Evolutionary conservation across 2,113 vertebrate genomes (phyloP).

Genomic region (Poeciliopsis occidentalis): DNA sequence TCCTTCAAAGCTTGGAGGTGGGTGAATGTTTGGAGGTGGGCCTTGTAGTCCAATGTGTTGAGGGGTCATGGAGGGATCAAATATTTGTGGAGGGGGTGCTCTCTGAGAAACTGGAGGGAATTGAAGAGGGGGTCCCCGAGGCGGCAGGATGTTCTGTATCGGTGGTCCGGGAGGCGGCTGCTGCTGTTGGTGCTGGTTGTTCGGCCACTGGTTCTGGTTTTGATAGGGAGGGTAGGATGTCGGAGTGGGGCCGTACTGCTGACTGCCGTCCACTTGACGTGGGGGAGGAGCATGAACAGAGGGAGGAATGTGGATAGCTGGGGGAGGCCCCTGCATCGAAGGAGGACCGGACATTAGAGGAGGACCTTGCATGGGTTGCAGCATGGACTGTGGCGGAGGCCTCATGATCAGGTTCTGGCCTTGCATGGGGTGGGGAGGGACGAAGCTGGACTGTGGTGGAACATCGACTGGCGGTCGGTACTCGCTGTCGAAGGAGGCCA

Average conservation of each 20-base stretch:
- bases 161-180: slow-evolving; percentile 73
- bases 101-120: slow-evolving; percentile 75
- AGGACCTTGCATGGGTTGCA: slow-evolving; percentile 70
- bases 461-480: slow-evolving; percentile 72
- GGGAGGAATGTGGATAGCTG: slow-evolving; percentile 59
- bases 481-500: slow-evolving; percentile 64
- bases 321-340: slow-evolving; percentile 67
- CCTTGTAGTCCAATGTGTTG: slow-evolving; percentile 83
- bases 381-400: slow-evolving; percentile 71
- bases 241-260: slow-evolving; percentile 65
- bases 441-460: slow-evolving; percentile 71
- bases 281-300: slow-evolving; percentile 59
- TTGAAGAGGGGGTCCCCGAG: slow-evolving; percentile 70
- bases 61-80: slow-evolving; percentile 81
- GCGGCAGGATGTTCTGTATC: slow-evolving; percentile 77
- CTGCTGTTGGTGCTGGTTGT: slow-evolving; percentile 42
- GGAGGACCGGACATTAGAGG: slow-evolving; percentile 68
- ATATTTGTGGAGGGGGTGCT: slow-evolving; percentile 75
- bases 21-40: slow-evolving; percentile 76
- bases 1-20: slow-evolving; percentile 77
- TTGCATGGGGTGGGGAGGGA: slow-evolving; percentile 62
- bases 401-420: slow-evolving; percentile 64
- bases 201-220: slow-evolving; percentile 80
- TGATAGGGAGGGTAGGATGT: slow-evolving; percentile 75
- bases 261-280: slow-evolving; percentile 71